Conservation (phyloP, 2,888 invertebrate genomes). For the Nemotelus pantherinus region DNA sequence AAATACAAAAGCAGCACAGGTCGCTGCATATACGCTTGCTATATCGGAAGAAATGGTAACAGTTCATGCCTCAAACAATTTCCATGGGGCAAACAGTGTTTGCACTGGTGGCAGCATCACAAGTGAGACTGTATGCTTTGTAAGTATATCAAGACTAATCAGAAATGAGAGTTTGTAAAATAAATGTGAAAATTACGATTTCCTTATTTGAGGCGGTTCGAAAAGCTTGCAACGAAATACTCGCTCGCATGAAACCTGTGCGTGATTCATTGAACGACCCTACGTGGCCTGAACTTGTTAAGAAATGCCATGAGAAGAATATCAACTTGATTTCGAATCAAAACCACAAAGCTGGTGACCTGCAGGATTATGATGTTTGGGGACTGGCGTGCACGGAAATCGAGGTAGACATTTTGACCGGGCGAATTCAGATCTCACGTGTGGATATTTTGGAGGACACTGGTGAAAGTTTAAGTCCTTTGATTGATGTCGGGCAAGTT, state of each 20-base stretch:
- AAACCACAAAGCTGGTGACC: constrained; percentile 65
- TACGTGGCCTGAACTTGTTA: constrained; percentile 68
- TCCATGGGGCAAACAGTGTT: constrained; percentile 71
- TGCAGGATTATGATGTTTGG: constrained; percentile 70
- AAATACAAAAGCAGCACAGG: constrained; percentile 75
- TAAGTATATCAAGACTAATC: constrained; percentile 53
- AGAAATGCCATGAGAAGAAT: constrained; percentile 65
- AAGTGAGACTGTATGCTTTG: constrained; percentile 71
- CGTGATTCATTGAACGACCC: constrained; percentile 66
- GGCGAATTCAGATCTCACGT: constrained; percentile 71
- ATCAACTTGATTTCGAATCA: constrained; percentile 70
- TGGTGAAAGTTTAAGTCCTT: constrained; percentile 73
- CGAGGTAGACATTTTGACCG: constrained; percentile 78
- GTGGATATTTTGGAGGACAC: constrained; percentile 76
- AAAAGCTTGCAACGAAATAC: constrained; percentile 70
- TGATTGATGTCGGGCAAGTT: constrained; percentile 75
- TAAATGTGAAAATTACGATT: background rate
- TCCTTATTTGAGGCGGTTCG: constrained; percentile 62
- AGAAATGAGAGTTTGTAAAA: background rate
- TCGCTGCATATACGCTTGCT: constrained; percentile 74
- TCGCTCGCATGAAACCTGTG: constrained; percentile 69
- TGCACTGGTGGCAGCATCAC: constrained; percentile 74
- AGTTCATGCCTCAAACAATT: constrained; percentile 70
- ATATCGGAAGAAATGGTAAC: constrained; percentile 72
- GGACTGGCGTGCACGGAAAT: constrained; percentile 72